Evolutionary conservation across 2,888 invertebrate species (phyloP).

Genomic region (Cordilura impudica): DNA sequence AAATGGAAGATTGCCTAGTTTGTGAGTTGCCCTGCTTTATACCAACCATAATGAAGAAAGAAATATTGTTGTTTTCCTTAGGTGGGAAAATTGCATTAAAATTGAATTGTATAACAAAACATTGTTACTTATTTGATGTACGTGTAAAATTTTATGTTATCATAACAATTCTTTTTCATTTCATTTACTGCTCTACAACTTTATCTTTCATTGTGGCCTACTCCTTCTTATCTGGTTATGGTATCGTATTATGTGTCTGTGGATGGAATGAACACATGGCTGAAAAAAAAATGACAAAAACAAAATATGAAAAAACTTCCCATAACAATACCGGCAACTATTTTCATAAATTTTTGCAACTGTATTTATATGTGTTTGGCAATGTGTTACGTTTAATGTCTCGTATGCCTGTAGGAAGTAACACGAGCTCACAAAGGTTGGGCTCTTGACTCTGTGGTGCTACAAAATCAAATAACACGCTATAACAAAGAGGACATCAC

Average conservation of each 20-base stretch:
- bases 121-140: constrained; percentile 1
- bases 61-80: no score
- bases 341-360: constrained; percentile 11
- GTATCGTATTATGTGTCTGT: constrained; percentile 28
- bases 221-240: constrained; percentile 24
- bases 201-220: constrained; percentile 19
- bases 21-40: no score
- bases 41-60: no score
- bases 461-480: constrained; percentile 94
- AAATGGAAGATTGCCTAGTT: no score
- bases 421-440: constrained; percentile 97
- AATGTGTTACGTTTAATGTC: constrained; percentile 22
- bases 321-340: constrained; percentile 6
- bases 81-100: background rate
- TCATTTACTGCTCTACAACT: constrained; percentile 22
- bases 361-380: constrained; percentile 6
- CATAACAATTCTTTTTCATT: constrained; percentile 24
- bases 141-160: constrained; percentile 40
- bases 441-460: constrained; percentile 96
- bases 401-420: constrained; percentile 84
- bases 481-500: constrained; percentile 93
- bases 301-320: constrained; percentile 21
- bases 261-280: constrained; percentile 26
- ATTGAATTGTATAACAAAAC: constrained; percentile 13
- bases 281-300: background rate